Conservation (phyloP, 1,140 invertebrate genomes). For the Conus betulinus region DNA sequence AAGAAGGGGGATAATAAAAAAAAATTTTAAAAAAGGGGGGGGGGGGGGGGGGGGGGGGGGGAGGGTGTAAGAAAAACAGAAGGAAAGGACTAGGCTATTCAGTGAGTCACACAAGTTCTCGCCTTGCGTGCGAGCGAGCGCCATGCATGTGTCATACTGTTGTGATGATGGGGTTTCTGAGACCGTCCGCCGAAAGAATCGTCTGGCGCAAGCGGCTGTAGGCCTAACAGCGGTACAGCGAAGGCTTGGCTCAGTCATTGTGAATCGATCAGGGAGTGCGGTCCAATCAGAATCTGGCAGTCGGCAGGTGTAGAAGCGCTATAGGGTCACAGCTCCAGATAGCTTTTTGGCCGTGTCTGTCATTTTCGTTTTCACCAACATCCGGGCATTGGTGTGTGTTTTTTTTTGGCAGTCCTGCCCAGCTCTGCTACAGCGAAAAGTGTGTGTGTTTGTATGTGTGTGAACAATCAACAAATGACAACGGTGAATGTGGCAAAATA, state of each 20-base stretch:
- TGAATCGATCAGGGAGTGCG: slow-evolving; percentile 32
- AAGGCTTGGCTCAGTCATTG: slow-evolving; percentile 28
- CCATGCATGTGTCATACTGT: neutral
- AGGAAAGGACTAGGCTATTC: no score
- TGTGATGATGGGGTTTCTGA: no score
- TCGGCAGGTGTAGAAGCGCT: slow-evolving; percentile 18
- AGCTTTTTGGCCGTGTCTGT: neutral
- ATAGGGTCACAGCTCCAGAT: neutral
- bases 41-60: neutral
- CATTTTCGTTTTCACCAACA: slow-evolving; percentile 34
- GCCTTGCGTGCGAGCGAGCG: neutral
- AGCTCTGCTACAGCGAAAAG: slow-evolving; percentile 12
- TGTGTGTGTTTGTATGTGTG: slow-evolving; percentile 21
- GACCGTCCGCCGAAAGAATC: neutral
- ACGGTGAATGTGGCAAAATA: neutral
- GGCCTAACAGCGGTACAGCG: neutral
- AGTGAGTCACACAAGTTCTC: no score
- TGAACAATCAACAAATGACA: slow-evolving; percentile 9
- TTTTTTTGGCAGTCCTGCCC: neutral
- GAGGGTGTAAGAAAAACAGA: neutral
- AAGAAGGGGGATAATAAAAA: no score
- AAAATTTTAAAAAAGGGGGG: neutral
- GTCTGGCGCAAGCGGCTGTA: neutral
- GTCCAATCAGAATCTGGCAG: slow-evolving; percentile 31
- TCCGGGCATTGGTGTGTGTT: slow-evolving; percentile 36